phyloP scores from a whole-genome alignment of 2,113 vertebrate genomes.

The Apteryx mantelli region DNA sequence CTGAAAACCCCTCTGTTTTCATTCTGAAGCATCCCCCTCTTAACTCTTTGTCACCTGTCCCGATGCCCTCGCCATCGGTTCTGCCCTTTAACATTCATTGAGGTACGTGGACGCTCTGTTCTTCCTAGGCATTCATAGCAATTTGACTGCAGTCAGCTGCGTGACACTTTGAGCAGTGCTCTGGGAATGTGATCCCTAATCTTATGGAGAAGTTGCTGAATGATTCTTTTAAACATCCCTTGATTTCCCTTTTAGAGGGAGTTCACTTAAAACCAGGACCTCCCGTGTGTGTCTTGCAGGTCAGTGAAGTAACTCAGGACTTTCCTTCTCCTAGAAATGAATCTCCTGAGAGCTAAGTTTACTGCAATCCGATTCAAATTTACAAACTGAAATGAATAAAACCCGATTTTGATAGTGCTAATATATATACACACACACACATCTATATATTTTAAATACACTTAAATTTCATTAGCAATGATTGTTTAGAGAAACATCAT shows the following conservation, averaged over 20 bases:
- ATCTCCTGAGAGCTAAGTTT: conserved; percentile 51
- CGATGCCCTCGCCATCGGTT: background rate
- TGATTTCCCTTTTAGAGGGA: conserved; percentile 28
- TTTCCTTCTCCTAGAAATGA: conserved; percentile 52
- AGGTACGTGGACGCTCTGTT: background rate
- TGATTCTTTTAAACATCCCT: conserved; percentile 29
- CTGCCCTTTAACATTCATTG: background rate
- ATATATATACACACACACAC: conserved; percentile 57
- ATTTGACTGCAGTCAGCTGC: background rate
- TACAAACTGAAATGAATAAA: conserved; percentile 59
- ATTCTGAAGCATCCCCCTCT: background rate
- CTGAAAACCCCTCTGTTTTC: background rate
- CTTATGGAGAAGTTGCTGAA: conserved; percentile 38
- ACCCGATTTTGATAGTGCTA: conserved; percentile 44
- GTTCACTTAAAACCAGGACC: conserved; percentile 32
- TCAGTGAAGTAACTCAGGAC: conserved; percentile 56
- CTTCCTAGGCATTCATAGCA: background rate
- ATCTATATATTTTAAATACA: conserved; percentile 65
- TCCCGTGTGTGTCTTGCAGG: conserved; percentile 20
- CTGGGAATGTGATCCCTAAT: conserved; percentile 39
- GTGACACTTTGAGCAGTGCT: background rate
- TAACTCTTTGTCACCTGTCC: background rate
- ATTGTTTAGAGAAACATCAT: conserved; percentile 79
- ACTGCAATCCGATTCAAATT: conserved; percentile 50
- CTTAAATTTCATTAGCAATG: conserved; percentile 76